Evolutionary conservation across 2,797 vertebrate genomes (phyloP).

Genomic region (Channallabes apus): DNA sequence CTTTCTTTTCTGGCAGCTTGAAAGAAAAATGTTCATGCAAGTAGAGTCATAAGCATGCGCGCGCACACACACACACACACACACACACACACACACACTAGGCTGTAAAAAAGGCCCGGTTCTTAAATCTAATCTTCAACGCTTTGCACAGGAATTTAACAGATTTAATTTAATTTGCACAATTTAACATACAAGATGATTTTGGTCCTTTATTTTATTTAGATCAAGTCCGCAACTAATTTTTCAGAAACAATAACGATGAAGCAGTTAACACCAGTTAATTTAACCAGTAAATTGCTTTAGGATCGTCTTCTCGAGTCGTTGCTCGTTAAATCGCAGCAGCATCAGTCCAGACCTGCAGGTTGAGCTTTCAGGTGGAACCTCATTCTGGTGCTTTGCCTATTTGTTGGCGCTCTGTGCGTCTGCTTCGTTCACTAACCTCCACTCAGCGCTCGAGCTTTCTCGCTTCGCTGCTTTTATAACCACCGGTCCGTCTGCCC

Average conservation of each 20-base stretch:
- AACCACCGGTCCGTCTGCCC: neutral
- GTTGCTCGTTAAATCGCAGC: neutral
- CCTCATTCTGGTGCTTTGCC: neutral
- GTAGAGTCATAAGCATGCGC: neutral
- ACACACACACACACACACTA: neutral
- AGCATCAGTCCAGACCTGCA: neutral
- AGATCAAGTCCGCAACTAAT: neutral
- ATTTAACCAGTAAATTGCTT: neutral
- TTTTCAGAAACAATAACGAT: neutral
- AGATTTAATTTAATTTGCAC: neutral
- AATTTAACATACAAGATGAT: neutral
- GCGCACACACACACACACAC: neutral
- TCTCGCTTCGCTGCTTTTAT: slow-evolving; percentile 16
- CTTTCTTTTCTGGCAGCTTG: slow-evolving; percentile 28
- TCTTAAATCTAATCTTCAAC: neutral
- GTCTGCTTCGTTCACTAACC: slow-evolving; percentile 22
- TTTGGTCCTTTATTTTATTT: neutral
- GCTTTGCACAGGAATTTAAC: neutral
- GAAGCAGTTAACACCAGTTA: neutral
- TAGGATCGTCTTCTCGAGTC: neutral
- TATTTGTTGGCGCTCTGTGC: neutral
- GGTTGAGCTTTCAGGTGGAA: neutral
- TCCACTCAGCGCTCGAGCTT: slow-evolving; percentile 7
- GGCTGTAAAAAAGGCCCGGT: neutral
- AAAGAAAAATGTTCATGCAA: slow-evolving; percentile 1